phyloP scores from a whole-genome alignment of 92 coral and sea anemone genomes.

The Bergia puertoricense region DNA sequence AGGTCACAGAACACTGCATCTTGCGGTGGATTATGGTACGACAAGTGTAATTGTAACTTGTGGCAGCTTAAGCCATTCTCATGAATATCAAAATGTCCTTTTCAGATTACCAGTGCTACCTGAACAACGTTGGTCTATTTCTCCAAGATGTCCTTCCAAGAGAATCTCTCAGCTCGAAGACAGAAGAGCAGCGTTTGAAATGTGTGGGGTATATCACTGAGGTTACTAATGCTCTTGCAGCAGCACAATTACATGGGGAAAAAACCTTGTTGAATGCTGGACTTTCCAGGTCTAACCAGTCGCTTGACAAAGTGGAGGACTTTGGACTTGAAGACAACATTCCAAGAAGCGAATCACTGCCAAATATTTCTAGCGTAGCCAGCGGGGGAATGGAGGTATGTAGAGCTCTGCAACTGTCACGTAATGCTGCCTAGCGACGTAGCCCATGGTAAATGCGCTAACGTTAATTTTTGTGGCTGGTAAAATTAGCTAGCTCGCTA shows the following conservation, averaged over 20 bases:
- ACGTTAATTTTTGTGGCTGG: not conserved
- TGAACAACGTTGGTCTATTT: slow-evolving; percentile 66
- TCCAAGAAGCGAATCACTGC: slow-evolving; percentile 83
- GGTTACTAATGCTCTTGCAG: slow-evolving; percentile 67
- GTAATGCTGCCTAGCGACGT: not conserved
- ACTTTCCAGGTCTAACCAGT: slow-evolving; percentile 75
- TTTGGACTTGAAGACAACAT: slow-evolving; percentile 58
- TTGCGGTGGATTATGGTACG: not conserved
- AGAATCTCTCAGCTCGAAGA: slow-evolving; percentile 80
- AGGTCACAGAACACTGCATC: not conserved
- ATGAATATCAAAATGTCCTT: not conserved
- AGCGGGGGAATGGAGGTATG: slow-evolving; percentile 46
- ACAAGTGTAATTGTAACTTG: too few species aligned
- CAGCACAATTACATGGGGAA: slow-evolving; percentile 45
- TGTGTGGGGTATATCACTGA: slow-evolving; percentile 69
- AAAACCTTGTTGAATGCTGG: slow-evolving; percentile 61
- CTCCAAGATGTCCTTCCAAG: slow-evolving; percentile 74
- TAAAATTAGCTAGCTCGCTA: too few species aligned
- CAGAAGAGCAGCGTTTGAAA: slow-evolving; percentile 75
- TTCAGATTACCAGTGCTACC: slow-evolving; percentile 67
- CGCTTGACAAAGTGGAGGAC: slow-evolving; percentile 61
- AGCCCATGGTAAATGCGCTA: not conserved
- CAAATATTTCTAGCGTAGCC: slow-evolving; percentile 58
- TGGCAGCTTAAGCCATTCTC: not conserved
- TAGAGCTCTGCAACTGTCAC: not conserved